A percentile compares a stretch with the other conserved stretches of the same genome.
Conservation (phyloP, 2,797 vertebrate genomes). For the Tokudaia tokunoshimensis region DNA sequence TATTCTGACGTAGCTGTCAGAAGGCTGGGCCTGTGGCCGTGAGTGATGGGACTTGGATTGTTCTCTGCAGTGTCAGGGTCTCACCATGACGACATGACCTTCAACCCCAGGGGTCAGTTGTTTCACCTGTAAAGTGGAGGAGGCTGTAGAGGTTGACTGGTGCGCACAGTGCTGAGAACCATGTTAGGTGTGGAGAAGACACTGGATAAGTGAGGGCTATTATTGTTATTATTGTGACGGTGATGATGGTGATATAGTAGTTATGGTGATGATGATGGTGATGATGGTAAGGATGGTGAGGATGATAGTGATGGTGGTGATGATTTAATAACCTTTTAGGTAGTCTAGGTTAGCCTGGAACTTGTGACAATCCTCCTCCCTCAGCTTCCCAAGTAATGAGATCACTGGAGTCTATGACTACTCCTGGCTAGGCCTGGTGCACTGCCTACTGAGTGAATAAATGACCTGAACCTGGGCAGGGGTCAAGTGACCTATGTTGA, state of each 20-base stretch:
- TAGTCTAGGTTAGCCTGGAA: background rate
- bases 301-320: no score
- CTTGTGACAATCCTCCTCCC: background rate
- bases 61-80: background rate
- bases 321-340: background rate
- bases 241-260: background rate
- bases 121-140: background rate
- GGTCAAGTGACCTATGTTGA: background rate
- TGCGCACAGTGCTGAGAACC: accelerated
- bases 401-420: background rate
- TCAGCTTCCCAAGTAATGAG: background rate
- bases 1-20: background rate
- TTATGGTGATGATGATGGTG: background rate
- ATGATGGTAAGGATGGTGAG: background rate
- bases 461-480: background rate
- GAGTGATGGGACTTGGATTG: background rate
- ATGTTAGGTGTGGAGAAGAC: background rate
- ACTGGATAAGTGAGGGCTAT: accelerated
- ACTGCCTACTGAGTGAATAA: background rate
- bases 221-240: background rate
- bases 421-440: background rate
- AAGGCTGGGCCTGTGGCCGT: background rate
- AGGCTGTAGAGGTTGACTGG: background rate
- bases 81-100: accelerated
- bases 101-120: background rate